A percentile compares a stretch with the other conserved stretches of the same genome.
phyloP scores from a whole-genome alignment of 2,888 invertebrate genomes.

The Calameuta filiformis region DNA sequence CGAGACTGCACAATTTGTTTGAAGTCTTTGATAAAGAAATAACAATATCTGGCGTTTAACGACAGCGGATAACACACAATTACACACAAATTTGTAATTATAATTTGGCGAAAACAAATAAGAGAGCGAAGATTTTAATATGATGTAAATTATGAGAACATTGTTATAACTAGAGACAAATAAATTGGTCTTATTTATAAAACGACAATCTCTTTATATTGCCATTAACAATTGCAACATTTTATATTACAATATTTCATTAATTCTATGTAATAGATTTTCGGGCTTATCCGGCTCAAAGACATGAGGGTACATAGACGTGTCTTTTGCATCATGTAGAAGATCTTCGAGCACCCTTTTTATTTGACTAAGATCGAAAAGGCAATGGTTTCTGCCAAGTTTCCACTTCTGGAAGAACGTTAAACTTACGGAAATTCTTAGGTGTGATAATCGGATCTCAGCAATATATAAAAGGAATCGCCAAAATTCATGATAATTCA shows the following conservation, averaged over 20 bases:
- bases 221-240: background rate
- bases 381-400: constrained; percentile 66
- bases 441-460: constrained; percentile 69
- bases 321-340: constrained; percentile 57
- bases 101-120: background rate
- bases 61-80: constrained; percentile 3
- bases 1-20: background rate
- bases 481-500: constrained; percentile 78
- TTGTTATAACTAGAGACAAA: constrained; percentile 21
- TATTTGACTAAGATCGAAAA: constrained; percentile 67
- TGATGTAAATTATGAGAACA: constrained; percentile 23
- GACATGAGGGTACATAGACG: constrained; percentile 34
- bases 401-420: constrained; percentile 62
- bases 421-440: constrained; percentile 56
- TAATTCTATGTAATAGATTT: constrained; percentile 35
- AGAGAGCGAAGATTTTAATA: constrained; percentile 7
- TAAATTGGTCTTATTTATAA: constrained; percentile 28
- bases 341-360: constrained; percentile 64
- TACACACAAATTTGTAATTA: background rate
- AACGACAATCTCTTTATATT: constrained; percentile 11
- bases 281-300: background rate
- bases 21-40: background rate
- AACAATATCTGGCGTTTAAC: background rate
- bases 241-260: constrained; percentile 19
- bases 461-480: constrained; percentile 75